These are phyloP conservation scores for Xanthorhoe spadicearia DNA, from an alignment of 2,888 invertebrate species.

Conservation along the genomic window DNA sequence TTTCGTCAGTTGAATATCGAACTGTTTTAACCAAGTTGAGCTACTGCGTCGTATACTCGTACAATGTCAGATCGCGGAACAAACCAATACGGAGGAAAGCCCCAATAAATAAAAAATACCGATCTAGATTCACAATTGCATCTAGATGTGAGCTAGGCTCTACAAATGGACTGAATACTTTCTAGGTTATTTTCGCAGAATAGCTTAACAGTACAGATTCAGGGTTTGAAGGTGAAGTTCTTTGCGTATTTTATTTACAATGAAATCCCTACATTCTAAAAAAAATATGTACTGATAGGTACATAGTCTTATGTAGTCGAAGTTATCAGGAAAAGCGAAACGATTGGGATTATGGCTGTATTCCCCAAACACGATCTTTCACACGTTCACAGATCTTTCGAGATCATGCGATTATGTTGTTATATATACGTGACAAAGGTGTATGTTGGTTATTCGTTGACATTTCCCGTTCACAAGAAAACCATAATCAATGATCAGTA, in stretches of 20 bases:
- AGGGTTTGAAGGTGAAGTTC: too few relatives aligned
- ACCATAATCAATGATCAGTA: not conserved
- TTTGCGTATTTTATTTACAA: too few relatives aligned
- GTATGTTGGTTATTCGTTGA: too few relatives aligned
- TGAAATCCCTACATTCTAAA: not conserved
- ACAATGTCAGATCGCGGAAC: slow-evolving; percentile 4
- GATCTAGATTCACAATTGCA: too few relatives aligned
- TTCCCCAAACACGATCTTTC: too few relatives aligned
- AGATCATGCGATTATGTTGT: too few relatives aligned
- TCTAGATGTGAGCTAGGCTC: not conserved
- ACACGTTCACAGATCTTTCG: too few relatives aligned
- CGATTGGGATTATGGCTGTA: too few relatives aligned
- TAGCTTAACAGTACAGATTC: too few relatives aligned
- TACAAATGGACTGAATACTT: not conserved
- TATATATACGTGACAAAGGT: too few relatives aligned
- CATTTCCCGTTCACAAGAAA: too few relatives aligned
- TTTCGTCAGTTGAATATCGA: too few relatives aligned
- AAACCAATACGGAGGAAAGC: slow-evolving; percentile 8
- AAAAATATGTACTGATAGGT: not conserved
- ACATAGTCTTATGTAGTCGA: not conserved
- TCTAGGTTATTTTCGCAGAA: not conserved
- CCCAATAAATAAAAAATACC: slow-evolving; percentile 41
- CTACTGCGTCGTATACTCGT: not conserved
- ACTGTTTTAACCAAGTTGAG: not conserved
- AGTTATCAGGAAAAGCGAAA: not conserved